A percentile compares a stretch with the other conserved stretches of the same genome.
Conservation (phyloP, 2,888 invertebrate species). For the Lasioglossum villosulum region DNA sequence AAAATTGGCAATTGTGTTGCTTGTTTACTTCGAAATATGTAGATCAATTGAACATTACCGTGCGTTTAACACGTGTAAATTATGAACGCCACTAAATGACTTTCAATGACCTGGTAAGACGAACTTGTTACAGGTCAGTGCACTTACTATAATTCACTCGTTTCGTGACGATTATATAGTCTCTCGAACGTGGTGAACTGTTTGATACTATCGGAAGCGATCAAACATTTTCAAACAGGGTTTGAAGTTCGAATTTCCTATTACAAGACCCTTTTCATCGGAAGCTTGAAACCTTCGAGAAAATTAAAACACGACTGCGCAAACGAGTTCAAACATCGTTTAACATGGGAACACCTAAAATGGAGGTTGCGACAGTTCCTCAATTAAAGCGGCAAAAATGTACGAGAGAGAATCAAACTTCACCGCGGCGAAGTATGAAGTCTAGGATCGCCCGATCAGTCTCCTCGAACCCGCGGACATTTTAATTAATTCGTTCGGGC, state of each 20-base stretch:
- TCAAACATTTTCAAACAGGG: background rate
- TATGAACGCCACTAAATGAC: too few species aligned
- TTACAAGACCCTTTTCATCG: background rate
- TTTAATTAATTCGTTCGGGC: slow-evolving; percentile 3
- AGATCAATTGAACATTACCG: too few species aligned
- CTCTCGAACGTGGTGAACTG: too few species aligned
- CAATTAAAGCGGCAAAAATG: background rate
- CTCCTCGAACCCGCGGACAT: background rate
- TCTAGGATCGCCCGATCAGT: background rate
- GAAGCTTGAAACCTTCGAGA: background rate
- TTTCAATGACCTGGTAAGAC: too few species aligned
- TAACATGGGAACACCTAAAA: background rate
- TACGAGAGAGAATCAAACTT: background rate
- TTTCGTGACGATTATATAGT: too few species aligned
- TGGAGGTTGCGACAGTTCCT: background rate
- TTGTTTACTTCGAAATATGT: too few species aligned
- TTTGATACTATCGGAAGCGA: background rate
- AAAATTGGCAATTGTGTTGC: too few species aligned
- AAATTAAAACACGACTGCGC: background rate
- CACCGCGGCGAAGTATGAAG: background rate
- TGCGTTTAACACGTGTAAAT: too few species aligned
- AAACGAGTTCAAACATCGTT: background rate
- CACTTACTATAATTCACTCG: too few species aligned
- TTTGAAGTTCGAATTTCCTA: background rate
- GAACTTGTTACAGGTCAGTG: too few species aligned